phyloP scores from a whole-genome alignment of 2,797 vertebrate species.

The Myotis findleyi region DNA sequence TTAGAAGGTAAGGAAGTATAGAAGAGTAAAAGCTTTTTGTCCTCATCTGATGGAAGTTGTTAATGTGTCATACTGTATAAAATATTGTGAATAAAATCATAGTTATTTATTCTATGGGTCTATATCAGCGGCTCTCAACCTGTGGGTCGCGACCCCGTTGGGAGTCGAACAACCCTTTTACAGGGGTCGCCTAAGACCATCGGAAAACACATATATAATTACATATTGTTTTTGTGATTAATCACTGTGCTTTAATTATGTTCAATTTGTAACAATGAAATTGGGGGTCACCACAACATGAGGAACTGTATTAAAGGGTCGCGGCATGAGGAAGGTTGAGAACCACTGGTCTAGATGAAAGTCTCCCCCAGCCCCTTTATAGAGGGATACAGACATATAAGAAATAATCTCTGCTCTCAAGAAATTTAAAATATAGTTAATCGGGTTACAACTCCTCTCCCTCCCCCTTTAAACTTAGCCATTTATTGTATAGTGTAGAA shows the following conservation, averaged over 20 bases:
- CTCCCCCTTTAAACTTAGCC: background rate
- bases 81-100: background rate
- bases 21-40: background rate
- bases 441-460: background rate
- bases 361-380: background rate
- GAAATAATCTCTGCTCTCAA: background rate
- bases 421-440: background rate
- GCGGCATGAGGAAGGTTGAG: no score
- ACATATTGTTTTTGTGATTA: no score
- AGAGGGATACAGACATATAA: background rate
- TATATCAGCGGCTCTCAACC: no score
- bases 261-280: no score
- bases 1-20: background rate
- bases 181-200: no score
- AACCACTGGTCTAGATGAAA: background rate
- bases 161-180: no score
- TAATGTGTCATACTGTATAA: background rate
- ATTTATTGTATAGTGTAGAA: background rate
- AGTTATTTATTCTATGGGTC: background rate
- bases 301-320: no score
- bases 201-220: no score
- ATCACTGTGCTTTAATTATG: no score
- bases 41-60: background rate
- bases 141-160: no score
- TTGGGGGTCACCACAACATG: no score